A percentile compares a stretch with the other conserved stretches of the same genome.
These are phyloP conservation scores for Agelas oroides DNA, from an alignment of 37 sponge, comb jelly and placozoan genomes.

Conservation along the genomic window DNA sequence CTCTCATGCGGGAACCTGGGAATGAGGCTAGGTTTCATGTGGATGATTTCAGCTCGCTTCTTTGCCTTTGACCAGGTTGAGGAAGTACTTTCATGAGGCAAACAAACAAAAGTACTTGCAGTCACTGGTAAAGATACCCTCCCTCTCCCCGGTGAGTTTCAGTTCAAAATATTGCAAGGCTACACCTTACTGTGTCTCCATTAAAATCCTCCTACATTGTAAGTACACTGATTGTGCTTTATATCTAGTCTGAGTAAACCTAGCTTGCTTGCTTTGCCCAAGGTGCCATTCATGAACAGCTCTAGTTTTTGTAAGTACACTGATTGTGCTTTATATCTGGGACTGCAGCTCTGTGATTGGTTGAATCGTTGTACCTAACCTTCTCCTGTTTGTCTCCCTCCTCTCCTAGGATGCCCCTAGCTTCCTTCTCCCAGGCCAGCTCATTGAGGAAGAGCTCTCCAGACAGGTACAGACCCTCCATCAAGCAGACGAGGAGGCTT, in stretches of 20 bases:
- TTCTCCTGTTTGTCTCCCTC: background rate
- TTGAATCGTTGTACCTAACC: no score
- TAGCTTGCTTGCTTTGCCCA: background rate
- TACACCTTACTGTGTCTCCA: background rate
- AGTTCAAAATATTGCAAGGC: no score
- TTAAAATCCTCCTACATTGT: constrained; percentile 19
- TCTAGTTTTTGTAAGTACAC: no score
- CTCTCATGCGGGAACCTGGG: no score
- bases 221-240: background rate
- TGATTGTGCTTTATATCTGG: no score
- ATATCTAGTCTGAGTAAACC: background rate
- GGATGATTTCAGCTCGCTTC: no score
- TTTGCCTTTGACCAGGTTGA: constrained; percentile 32
- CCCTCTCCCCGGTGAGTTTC: constrained; percentile 63
- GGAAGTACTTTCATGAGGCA: constrained; percentile 83
- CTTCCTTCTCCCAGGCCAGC: constrained; percentile 63
- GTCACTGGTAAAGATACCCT: constrained; percentile 77
- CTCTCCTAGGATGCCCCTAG: constrained; percentile 59
- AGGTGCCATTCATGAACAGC: no score
- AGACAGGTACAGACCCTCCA: constrained; percentile 9
- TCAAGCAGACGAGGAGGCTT: background rate
- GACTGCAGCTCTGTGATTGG: no score
- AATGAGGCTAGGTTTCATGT: no score
- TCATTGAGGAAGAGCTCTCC: constrained; percentile 38
- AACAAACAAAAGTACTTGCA: constrained; percentile 80